Evolutionary conservation across 2,888 invertebrate species (phyloP), one percentile per base, ranked within the genome.

Genomic region (Heliconius ismenius): DNA sequence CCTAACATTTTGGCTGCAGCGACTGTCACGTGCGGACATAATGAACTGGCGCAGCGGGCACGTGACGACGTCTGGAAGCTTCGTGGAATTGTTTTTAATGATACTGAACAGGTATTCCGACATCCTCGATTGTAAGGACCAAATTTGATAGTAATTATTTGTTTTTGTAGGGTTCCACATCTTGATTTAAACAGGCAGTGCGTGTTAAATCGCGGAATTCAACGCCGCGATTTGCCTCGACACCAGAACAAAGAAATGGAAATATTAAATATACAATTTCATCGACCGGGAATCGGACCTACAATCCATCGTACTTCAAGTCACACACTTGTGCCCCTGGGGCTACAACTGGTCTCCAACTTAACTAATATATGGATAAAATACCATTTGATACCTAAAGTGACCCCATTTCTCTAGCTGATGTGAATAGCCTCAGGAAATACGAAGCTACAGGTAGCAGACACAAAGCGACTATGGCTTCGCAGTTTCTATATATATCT

Each of bases 361-460:
- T 43, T 11, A 15, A 15, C 78, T 76, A 81, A 79, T 77, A 77
- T 81, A 65, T 77, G 79, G 77, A 81, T 80, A 80, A 80, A 80
- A 79, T 79, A 80, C 76, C 74, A 80, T 81, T 81, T 75, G 75
- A 69, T 79, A 75, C 74, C 65, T 49, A 78, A 76, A 81, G 76
- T 65, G 79, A 78, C 75, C 75, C 65, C 79, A 80, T 79, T 77
- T 78, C 80, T 67, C 69, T 24, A 63, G 74, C 69, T 67, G 63
- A 73, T 78, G 76, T 79, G 79, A 80, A 79, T 78, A 74, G 69
- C 54, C 73, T 75, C 74, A 78, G 76, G 75, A 79, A 82, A 81
- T 79, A 74, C 64, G 72, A 77, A 79, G 76, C 78, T 74, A 80
- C 78, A 79, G 78, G 79, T 80, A 81, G 75, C 49, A 67, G 65